A percentile compares a stretch with the other conserved stretches of the same genome.
Evolutionary conservation across 2,888 invertebrate species (phyloP).

Genomic region (Conomelus anceps): DNA sequence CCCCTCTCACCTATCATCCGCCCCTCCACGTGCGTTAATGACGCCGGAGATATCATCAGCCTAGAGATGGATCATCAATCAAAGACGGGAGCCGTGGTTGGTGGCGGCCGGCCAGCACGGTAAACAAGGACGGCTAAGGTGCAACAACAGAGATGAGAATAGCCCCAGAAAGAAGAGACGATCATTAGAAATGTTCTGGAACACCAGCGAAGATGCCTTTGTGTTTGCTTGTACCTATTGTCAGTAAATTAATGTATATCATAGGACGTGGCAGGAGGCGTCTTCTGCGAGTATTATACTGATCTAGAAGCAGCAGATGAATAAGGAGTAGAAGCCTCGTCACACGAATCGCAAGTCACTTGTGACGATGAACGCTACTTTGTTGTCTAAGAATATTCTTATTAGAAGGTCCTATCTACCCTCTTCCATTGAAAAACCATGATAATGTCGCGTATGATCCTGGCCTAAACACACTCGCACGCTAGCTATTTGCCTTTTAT

Average conservation of each 20-base stretch:
- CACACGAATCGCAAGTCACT: slow-evolving; percentile 22
- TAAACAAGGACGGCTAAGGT: background rate
- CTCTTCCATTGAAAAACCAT: background rate
- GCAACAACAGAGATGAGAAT: background rate
- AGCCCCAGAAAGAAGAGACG: background rate
- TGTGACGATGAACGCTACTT: slow-evolving; percentile 10
- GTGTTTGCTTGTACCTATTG: slow-evolving; percentile 25
- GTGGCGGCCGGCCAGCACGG: background rate
- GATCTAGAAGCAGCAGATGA: background rate
- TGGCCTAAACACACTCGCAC: no score
- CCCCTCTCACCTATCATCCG: background rate
- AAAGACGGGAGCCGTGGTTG: background rate
- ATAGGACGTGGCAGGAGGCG: slow-evolving; percentile 20
- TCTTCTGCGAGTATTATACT: background rate
- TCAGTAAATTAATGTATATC: slow-evolving; percentile 26
- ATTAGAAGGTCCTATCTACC: background rate
- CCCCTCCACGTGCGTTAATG: background rate
- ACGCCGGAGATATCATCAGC: background rate
- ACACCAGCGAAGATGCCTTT: slow-evolving; percentile 21
- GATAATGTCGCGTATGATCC: background rate
- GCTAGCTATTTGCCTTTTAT: no score
- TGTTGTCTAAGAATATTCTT: background rate
- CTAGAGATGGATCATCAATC: background rate
- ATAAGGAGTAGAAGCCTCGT: background rate
- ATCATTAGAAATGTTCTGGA: slow-evolving; percentile 15